Base-by-base conservation (phyloP, 2,888 invertebrate species). In the Leptinotarsa haldemani region DNA sequence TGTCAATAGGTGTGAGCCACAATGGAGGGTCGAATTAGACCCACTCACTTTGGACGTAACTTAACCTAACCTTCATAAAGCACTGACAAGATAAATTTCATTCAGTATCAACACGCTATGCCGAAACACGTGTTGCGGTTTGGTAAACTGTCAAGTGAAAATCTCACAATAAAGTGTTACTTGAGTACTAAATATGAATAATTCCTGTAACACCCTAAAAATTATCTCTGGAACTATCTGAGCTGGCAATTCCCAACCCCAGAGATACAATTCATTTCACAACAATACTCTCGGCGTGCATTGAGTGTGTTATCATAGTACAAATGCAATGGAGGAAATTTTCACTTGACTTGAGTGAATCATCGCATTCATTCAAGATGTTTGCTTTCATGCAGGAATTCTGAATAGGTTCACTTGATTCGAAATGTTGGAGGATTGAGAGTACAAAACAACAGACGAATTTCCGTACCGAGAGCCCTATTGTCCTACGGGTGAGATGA, bases 381-480 rank as follows among this genome's bases (percentile, higher is more conserved):
- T 68, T 76, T 72, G 64, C 52, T 66, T 69, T 71, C 69, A 52
- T 67, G 65, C 52, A 69, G 72, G 48, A 61, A 71, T 66, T 56
- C 61, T 56, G 70, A 75, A 75, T 75, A 58, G 78, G 69, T 73
- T 73, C 74, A 75, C 75, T 74, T 72, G 77, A 73, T 77, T 53
- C 70, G 77, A 75, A 78, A 79, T 80, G 78, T 77, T 79, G 80
- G 78, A 81, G 80, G 81, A 84, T 84, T 83, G 84, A 83, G 83
- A 83, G 82, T 78, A 73, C 81, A 82, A 84, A 84, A 85, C 83
- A 84, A 84, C 56, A 81, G 84, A 80, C 80, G 81, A 82, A 81
- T 82, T 83, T 80, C 80, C 82, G 80, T 53, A 13, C 76, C 77
- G 80, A 79, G 79, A 78, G 79, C 80, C 77, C 83, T 82, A 85